Evolutionary conservation across 2,888 invertebrate species (phyloP).

Genomic region (Trimorus sp.): DNA sequence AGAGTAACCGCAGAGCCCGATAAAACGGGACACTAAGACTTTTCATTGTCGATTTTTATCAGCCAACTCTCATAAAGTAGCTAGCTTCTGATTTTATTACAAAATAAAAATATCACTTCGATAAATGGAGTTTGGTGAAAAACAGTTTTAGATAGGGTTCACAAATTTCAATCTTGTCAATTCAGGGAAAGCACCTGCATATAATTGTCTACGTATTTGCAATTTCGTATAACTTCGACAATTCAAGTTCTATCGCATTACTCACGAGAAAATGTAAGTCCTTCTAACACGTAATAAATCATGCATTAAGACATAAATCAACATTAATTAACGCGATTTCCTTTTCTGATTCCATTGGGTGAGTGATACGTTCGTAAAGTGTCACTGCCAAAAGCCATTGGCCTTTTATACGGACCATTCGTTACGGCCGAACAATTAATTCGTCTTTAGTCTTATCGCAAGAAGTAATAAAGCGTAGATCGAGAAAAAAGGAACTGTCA

Average conservation of each 20-base stretch:
- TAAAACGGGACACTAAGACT: constrained; percentile 51
- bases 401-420: constrained; percentile 64
- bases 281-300: too few relatives aligned
- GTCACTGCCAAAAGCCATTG: constrained; percentile 35
- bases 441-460: constrained; percentile 55
- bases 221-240: too few relatives aligned
- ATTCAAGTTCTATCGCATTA: too few relatives aligned
- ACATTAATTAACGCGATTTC: too few relatives aligned
- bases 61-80: constrained; percentile 69
- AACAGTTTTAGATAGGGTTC: too few relatives aligned
- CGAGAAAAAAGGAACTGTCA: constrained; percentile 36
- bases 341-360: background rate
- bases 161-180: too few relatives aligned
- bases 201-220: too few relatives aligned
- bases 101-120: too few relatives aligned
- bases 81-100: constrained; percentile 29
- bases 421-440: constrained; percentile 61
- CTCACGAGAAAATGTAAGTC: too few relatives aligned
- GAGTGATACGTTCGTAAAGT: constrained; percentile 30
- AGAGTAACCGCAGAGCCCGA: constrained; percentile 24
- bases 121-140: too few relatives aligned
- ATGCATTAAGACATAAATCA: too few relatives aligned
- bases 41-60: constrained; percentile 78
- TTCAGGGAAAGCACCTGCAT: too few relatives aligned
- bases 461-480: constrained; percentile 29